Evolutionary conservation across 2,888 invertebrate species (phyloP).

Genomic region (Tortrix viridana): DNA sequence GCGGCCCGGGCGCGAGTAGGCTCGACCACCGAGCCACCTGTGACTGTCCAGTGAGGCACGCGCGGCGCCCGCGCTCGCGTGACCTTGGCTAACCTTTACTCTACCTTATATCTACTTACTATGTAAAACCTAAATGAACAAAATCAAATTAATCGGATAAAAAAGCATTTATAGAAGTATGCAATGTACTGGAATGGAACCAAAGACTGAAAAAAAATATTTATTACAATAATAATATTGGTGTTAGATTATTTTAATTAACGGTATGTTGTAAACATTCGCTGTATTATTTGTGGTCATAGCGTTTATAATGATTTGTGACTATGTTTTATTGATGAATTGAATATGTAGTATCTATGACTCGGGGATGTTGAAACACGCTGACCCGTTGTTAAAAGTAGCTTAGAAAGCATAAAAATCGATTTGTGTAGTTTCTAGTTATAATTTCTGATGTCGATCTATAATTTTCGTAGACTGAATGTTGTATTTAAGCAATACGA

Average conservation of each 20-base stretch:
- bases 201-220: slow-evolving; percentile 78
- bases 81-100: slow-evolving; percentile 39
- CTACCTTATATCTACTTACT: slow-evolving; percentile 31
- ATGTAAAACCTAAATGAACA: slow-evolving; percentile 53
- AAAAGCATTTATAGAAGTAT: slow-evolving; percentile 60
- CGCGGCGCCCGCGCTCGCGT: slow-evolving; percentile 38
- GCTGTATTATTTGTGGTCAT: slow-evolving; percentile 46
- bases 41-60: background rate
- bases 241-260: slow-evolving; percentile 67
- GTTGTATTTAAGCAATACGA: slow-evolving; percentile 32
- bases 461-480: slow-evolving; percentile 24
- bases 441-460: slow-evolving; percentile 20
- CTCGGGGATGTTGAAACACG: slow-evolving; percentile 20
- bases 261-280: slow-evolving; percentile 50
- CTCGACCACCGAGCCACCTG: background rate
- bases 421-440: slow-evolving; percentile 27
- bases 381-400: slow-evolving; percentile 29
- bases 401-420: slow-evolving; percentile 36
- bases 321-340: slow-evolving; percentile 30
- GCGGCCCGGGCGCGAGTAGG: background rate
- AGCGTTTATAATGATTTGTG: slow-evolving; percentile 43
- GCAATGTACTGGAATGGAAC: slow-evolving; percentile 73
- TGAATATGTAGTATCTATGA: slow-evolving; percentile 17
- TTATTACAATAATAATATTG: slow-evolving; percentile 72
- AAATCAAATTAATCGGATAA: slow-evolving; percentile 51